Conservation (phyloP, 2,888 invertebrate genomes). For the Drosophila acutilabella region DNA sequence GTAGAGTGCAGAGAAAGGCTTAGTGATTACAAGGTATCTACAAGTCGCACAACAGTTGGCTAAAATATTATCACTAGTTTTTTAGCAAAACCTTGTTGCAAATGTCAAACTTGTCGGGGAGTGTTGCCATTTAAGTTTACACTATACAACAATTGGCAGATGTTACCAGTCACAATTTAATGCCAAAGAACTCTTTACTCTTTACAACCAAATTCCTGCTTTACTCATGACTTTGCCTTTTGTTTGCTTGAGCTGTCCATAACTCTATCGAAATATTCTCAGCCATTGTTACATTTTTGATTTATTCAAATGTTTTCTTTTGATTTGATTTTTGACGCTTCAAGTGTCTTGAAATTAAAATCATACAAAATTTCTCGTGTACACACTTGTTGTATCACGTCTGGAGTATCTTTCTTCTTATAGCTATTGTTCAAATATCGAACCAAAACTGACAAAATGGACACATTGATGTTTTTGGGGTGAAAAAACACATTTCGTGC, state of each 20-base stretch:
- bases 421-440: slow-evolving; percentile 52
- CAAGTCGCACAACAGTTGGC: not conserved
- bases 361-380: slow-evolving; percentile 45
- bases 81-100: slow-evolving; percentile 52
- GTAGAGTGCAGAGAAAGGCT: not conserved
- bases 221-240: slow-evolving; percentile 26
- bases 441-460: slow-evolving; percentile 59
- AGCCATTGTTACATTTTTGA: slow-evolving; percentile 49
- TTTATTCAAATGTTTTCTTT: slow-evolving; percentile 71
- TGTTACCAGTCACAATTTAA: slow-evolving; percentile 33
- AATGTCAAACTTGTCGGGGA: slow-evolving; percentile 66
- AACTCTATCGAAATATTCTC: slow-evolving; percentile 32
- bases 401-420: slow-evolving; percentile 33
- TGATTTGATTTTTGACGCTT: slow-evolving; percentile 51
- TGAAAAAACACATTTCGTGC: slow-evolving; percentile 52
- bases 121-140: slow-evolving; percentile 63
- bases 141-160: slow-evolving; percentile 41
- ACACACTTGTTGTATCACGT: slow-evolving; percentile 55
- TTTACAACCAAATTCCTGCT: not conserved
- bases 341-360: slow-evolving; percentile 53
- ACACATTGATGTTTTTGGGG: slow-evolving; percentile 57
- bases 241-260: slow-evolving; percentile 37
- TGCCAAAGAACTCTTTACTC: slow-evolving; percentile 29
- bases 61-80: slow-evolving; percentile 11
- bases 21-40: not conserved